Percentiles rank a stretch among this genome's conserved stretches.
phyloP scores from a whole-genome alignment of 2,797 vertebrate species.

The Leptodactylus fallax region DNA sequence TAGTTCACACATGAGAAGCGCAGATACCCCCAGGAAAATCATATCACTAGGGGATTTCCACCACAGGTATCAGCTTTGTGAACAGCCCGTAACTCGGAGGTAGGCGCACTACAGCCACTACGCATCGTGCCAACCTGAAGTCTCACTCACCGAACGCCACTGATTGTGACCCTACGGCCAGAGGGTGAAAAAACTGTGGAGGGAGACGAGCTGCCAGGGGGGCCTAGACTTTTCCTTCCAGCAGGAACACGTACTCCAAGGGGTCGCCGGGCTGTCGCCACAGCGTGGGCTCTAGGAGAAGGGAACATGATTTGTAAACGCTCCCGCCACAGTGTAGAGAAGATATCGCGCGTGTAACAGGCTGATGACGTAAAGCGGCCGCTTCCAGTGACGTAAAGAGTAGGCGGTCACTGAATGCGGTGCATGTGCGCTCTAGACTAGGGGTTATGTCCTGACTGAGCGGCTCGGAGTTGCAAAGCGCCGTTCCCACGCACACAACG shows the following conservation, averaged over 20 bases:
- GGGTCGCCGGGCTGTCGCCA: constrained; percentile 67
- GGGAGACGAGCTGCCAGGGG: constrained; percentile 29
- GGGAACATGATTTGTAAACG: constrained; percentile 42
- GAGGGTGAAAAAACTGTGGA: constrained; percentile 68
- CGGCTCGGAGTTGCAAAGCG: not conserved
- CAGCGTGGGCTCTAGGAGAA: constrained; percentile 71
- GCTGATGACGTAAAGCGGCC: not conserved
- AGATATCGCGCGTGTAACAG: not conserved
- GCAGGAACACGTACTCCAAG: constrained; percentile 67
- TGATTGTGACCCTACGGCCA: constrained; percentile 67
- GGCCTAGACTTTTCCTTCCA: constrained; percentile 66
- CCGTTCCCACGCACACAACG: not conserved
- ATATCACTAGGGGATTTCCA: too few relatives aligned
- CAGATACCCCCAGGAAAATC: too few relatives aligned
- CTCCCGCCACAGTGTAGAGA: constrained; percentile 32
- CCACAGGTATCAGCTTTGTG: too few relatives aligned
- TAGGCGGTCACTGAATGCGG: not conserved
- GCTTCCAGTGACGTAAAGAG: not conserved
- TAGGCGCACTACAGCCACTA: too few relatives aligned
- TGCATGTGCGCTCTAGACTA: not conserved
- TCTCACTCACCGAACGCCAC: constrained; percentile 73
- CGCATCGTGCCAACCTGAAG: too few relatives aligned
- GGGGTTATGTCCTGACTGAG: not conserved
- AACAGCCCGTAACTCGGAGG: too few relatives aligned
- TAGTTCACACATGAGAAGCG: too few relatives aligned